phyloP scores from a whole-genome alignment of 2,113 vertebrate species.

The Apodemus speciosus region DNA sequence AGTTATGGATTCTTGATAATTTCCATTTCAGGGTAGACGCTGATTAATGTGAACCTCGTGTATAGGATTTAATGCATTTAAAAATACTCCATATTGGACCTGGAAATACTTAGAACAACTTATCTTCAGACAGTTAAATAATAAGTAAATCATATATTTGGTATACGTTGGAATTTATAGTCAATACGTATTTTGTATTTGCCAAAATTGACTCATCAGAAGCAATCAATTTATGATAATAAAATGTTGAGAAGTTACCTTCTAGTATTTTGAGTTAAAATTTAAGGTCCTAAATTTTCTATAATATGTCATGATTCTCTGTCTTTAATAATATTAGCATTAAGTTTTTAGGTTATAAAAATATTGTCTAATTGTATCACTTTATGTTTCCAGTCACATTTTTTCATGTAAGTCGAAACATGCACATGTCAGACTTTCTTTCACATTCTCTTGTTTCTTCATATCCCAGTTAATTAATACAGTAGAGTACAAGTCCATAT shows the following conservation, averaged over 20 bases:
- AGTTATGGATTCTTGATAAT: background rate
- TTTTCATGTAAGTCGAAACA: background rate
- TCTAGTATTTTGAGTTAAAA: background rate
- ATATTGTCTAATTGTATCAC: background rate
- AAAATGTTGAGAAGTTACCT: background rate
- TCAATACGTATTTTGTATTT: background rate
- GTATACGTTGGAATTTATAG: background rate
- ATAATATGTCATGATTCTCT: background rate
- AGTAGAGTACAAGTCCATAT: background rate
- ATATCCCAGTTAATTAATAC: background rate
- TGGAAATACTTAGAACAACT: background rate
- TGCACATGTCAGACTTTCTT: background rate
- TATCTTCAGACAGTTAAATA: background rate
- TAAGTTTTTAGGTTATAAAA: background rate
- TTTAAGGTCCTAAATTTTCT: background rate
- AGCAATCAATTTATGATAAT: background rate
- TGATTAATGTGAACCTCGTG: background rate
- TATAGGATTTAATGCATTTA: background rate
- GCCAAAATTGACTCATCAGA: background rate
- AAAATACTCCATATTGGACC: background rate
- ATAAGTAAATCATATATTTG: background rate
- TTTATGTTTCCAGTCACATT: background rate
- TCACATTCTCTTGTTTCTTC: too few relatives aligned
- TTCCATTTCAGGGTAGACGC: background rate
- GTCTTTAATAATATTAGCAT: background rate